These are phyloP conservation scores for Heliothis peltigera DNA, from an alignment of 2,888 invertebrate genomes.

Conservation along the genomic window DNA sequence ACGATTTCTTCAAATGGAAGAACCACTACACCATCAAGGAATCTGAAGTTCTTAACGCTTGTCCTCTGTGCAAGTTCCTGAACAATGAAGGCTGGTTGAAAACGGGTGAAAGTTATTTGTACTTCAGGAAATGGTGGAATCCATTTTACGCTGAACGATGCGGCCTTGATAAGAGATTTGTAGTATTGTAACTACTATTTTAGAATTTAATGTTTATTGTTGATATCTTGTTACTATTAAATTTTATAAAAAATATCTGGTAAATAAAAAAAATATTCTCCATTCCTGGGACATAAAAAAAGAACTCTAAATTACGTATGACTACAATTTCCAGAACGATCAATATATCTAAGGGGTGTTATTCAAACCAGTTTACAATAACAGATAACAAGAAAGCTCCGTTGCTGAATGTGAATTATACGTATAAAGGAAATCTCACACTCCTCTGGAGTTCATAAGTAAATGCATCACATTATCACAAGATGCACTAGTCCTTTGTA, in stretches of 20 bases:
- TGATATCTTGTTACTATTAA: neutral
- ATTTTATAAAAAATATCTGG: too few relatives aligned
- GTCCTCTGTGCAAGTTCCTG: constrained; percentile 71
- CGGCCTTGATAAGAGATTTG: neutral
- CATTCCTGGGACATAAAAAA: too few relatives aligned
- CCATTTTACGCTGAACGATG: constrained; percentile 65
- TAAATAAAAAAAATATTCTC: too few relatives aligned
- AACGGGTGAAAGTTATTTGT: constrained; percentile 52
- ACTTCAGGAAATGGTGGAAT: constrained; percentile 81
- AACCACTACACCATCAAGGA: constrained; percentile 72
- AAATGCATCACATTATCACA: too few relatives aligned
- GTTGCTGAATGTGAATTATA: neutral
- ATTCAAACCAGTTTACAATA: neutral
- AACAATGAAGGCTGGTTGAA: constrained; percentile 71
- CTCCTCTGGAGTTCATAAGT: neutral
- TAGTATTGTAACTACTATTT: neutral
- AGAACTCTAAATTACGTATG: neutral
- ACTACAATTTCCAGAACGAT: neutral
- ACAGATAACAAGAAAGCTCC: too few relatives aligned
- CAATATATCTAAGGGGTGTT: neutral
- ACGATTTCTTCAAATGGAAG: constrained; percentile 78
- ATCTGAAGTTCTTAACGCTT: constrained; percentile 68
- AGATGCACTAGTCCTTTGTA: too few relatives aligned
- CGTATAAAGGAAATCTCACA: neutral
- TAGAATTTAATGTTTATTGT: neutral